Base-by-base conservation (phyloP, 2,888 invertebrate genomes). In the Monopis laevigella region DNA sequence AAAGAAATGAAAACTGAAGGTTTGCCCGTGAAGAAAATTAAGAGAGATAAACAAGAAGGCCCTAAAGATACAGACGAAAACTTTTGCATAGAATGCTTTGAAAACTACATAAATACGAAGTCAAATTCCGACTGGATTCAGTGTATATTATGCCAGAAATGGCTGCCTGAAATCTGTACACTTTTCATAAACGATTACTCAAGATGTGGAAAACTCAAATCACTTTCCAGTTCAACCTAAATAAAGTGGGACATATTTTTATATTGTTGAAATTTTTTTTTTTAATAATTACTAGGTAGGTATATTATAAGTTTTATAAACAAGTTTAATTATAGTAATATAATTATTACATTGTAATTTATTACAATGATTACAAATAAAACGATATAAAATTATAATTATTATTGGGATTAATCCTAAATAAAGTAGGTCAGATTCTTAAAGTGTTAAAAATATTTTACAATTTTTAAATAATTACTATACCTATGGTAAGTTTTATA, bases 1-100 rank as follows among this genome's bases (percentile, higher is more conserved):
- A 27, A 28, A 28, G 30, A 19, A 32, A 32, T 13, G 32, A 16
- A 32, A 32, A 32, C 32, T 13, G 12, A 10, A 29, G 12, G 29
- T 29, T 21, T 21, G 24, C 24, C 24, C 24, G 24, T 21, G 24
- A 21, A 21, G 24, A 21, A 21, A 21, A 21, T 21, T 21, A 21
- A 21, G 24, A 21, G 24, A 21, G 24, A 7, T 21, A 21, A 21
- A 21, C 24, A 21, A 21, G 24, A 21, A 21, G 24, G 24, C 24
- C 24, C 8, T 21, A n/a, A n/a, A n/a, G n/a, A n/a, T n/a, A 21
- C 24, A 21, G 24, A 21, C 24, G 24, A 21, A 21, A 21, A 7
- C 8, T 21, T 21, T 21, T 21, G 24, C 24, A 21, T 21, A 21
- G 24, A 21, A 21, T 21, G 24, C 24, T 21, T 21, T 21, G 24